Percentiles rank a stretch among this genome's conserved stretches.
Evolutionary conservation across 2,888 invertebrate species (phyloP).

Genomic region (Machimus atricapillus): DNA sequence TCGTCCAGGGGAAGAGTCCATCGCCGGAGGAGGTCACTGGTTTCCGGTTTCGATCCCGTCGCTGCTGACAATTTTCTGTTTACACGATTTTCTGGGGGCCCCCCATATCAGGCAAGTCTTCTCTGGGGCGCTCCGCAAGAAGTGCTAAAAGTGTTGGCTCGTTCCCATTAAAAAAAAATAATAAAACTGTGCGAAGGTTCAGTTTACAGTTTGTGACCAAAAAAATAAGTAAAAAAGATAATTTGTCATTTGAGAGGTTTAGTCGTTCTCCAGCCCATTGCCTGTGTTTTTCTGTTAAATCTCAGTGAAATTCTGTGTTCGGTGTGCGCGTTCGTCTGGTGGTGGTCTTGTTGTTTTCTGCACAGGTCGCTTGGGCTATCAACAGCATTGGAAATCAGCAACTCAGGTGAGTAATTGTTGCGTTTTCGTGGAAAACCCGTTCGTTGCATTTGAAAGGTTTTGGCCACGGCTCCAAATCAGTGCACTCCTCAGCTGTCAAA

Average conservation of each 20-base stretch:
- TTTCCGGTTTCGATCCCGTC: neutral
- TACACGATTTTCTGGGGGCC: neutral
- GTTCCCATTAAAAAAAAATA: neutral
- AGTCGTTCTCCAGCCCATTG: neutral
- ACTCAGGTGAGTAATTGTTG: neutral
- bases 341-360: neutral
- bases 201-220: neutral
- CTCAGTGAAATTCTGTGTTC: neutral
- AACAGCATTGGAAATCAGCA: neutral
- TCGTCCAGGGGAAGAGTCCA: neutral
- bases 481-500: conserved; percentile 17
- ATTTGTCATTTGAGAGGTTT: conserved; percentile 27
- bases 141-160: neutral
- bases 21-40: neutral
- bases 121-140: neutral
- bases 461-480: neutral
- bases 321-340: neutral
- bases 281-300: neutral
- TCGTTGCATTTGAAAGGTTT: neutral
- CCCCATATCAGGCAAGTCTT: neutral
- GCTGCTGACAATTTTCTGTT: neutral
- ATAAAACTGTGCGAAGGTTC: neutral
- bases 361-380: neutral
- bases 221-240: neutral
- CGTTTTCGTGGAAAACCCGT: neutral